These are phyloP conservation scores for Galeopsomyia nigrocyanea DNA, from an alignment of 2,888 invertebrate species.

Conservation along the genomic window DNA sequence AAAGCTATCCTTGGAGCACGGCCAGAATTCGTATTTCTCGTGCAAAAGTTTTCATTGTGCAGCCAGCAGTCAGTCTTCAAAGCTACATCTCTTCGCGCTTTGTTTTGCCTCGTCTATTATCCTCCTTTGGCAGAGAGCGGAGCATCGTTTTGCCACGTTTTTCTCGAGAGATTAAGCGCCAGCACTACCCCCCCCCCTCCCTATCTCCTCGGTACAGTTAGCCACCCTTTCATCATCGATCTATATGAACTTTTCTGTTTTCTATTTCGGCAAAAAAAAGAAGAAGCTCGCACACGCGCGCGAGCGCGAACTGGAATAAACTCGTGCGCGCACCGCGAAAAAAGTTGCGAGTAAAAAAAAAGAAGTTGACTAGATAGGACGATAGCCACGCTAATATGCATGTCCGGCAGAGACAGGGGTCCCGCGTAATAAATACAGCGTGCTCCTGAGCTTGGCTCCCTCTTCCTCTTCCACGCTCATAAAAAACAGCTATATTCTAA, in stretches of 20 bases:
- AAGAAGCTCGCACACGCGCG: background rate
- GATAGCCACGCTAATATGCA: conserved; percentile 61
- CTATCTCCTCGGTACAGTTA: background rate
- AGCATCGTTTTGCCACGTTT: conserved; percentile 5
- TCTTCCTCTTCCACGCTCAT: conserved; percentile 69
- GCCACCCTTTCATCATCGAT: background rate
- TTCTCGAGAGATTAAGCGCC: conserved; percentile 1
- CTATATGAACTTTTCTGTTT: background rate
- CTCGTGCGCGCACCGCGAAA: background rate
- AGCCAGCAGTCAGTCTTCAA: conserved; percentile 2
- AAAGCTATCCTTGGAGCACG: conserved; percentile 35
- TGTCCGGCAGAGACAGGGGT: conserved; percentile 65
- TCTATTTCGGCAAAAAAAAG: background rate
- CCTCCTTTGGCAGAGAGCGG: conserved; percentile 7
- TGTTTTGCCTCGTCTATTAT: conserved; percentile 20
- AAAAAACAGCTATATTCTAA: conserved; percentile 69
- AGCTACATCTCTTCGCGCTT: conserved; percentile 20
- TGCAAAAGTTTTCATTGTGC: background rate
- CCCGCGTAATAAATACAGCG: conserved; percentile 64
- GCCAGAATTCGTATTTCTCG: conserved; percentile 29
- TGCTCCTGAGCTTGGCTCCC: conserved; percentile 56
- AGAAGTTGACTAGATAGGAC: conserved; percentile 14
- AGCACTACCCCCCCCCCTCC: background rate
- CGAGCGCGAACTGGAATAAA: background rate
- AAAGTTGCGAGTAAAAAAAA: conserved; percentile 32